Evolutionary conservation across 2,113 vertebrate species (phyloP).

Genomic region (Coturnix japonica): DNA sequence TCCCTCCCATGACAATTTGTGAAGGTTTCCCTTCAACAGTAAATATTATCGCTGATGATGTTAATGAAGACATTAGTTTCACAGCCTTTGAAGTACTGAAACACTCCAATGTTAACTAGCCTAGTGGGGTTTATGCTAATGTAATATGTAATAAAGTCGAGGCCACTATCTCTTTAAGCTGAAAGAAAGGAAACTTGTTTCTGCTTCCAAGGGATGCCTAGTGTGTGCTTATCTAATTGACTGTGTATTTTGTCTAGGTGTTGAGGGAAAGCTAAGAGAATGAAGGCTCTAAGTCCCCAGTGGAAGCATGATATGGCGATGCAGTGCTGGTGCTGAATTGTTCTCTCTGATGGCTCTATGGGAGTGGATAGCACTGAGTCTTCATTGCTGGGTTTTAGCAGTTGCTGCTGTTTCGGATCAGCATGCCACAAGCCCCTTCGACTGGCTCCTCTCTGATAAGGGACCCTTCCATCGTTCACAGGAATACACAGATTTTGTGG

Average conservation of each 20-base stretch:
- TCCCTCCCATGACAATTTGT: conserved; percentile 34
- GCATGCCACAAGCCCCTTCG: conserved; percentile 92
- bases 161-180: conserved; percentile 51
- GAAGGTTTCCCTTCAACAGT: conserved; percentile 37
- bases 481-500: conserved; percentile 98
- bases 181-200: conserved; percentile 46
- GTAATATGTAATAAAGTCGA: conserved; percentile 36
- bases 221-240: conserved; percentile 69
- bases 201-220: conserved; percentile 48
- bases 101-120: conserved; percentile 37
- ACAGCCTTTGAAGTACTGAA: conserved; percentile 12
- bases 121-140: conserved; percentile 56
- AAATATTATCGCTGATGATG: conserved; percentile 55
- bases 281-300: conserved; percentile 87
- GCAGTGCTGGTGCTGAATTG: conserved; percentile 89
- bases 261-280: conserved; percentile 87
- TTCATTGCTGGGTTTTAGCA: conserved; percentile 93
- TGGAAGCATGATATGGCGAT: conserved; percentile 90
- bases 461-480: conserved; percentile 98
- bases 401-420: conserved; percentile 88
- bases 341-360: conserved; percentile 98
- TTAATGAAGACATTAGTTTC: conserved; percentile 47
- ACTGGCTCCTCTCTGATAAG: conserved; percentile 99
- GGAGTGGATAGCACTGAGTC: conserved; percentile 94
- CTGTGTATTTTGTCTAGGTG: conserved; percentile 83